Evolutionary conservation across 2,797 vertebrate species (phyloP).

Genomic region (Falco biarmicus): DNA sequence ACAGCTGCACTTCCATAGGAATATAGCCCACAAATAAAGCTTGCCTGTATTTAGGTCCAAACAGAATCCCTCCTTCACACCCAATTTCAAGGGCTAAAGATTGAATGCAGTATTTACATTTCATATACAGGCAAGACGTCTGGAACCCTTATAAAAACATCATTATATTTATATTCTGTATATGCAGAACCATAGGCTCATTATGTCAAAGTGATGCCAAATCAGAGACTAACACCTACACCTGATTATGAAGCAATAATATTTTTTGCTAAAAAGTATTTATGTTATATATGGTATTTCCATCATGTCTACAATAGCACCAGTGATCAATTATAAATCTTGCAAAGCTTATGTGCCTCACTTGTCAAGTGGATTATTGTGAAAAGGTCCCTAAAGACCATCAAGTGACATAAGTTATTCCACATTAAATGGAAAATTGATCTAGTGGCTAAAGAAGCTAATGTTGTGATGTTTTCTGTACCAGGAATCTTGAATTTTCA

Average conservation of each 20-base stretch:
- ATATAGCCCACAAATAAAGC: background rate
- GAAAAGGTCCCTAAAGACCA: background rate
- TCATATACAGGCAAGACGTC: constrained; percentile 35
- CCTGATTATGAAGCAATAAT: constrained; percentile 52
- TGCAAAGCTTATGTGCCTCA: background rate
- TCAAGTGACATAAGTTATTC: constrained; percentile 49
- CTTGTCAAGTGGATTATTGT: constrained; percentile 26
- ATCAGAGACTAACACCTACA: constrained; percentile 52
- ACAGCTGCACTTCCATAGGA: constrained; percentile 50
- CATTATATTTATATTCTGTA: constrained; percentile 56
- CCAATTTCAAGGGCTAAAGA: constrained; percentile 46
- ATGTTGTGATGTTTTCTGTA: constrained; percentile 5
- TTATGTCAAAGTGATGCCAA: constrained; percentile 58
- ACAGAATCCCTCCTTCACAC: constrained; percentile 58
- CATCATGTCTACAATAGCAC: constrained; percentile 25
- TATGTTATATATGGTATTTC: constrained; percentile 48
- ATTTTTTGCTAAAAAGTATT: constrained; percentile 40
- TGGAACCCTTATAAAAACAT: constrained; percentile 65
- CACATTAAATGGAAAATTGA: constrained; percentile 49
- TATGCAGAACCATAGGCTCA: constrained; percentile 33
- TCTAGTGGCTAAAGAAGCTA: constrained; percentile 32
- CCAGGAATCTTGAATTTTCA: background rate
- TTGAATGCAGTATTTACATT: constrained; percentile 45
- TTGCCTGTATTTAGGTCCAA: constrained; percentile 11
- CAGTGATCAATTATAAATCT: constrained; percentile 47